Evolutionary conservation across 2,888 invertebrate species (phyloP).

Genomic region (Argyresthia goedartella): DNA sequence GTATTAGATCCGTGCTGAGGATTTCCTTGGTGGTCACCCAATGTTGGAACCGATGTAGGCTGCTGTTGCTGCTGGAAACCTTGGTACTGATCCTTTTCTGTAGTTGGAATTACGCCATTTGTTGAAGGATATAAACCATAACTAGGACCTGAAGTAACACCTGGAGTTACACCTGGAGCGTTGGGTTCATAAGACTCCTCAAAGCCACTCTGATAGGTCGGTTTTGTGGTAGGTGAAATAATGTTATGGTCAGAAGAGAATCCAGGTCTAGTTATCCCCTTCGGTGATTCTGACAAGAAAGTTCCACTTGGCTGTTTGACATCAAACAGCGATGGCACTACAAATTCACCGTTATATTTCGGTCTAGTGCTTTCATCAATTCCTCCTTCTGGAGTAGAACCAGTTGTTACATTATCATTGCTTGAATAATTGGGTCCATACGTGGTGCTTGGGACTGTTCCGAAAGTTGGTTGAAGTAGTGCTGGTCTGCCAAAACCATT

Average conservation of each 20-base stretch:
- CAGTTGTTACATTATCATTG: neutral
- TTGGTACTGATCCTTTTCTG: no score
- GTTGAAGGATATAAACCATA: neutral
- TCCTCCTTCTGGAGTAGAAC: no score
- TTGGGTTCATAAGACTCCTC: neutral
- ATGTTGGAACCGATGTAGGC: no score
- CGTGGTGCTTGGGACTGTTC: slow-evolving; percentile 17
- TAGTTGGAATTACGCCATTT: neutral
- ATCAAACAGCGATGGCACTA: no score
- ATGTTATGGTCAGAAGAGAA: neutral
- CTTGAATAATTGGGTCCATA: slow-evolving; percentile 18
- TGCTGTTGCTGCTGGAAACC: no score
- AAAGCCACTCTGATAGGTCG: neutral
- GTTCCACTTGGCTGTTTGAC: no score
- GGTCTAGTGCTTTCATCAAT: no score
- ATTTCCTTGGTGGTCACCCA: no score
- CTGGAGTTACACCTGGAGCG: neutral
- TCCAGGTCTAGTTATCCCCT: neutral
- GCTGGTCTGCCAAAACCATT: no score
- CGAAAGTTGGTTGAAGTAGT: neutral
- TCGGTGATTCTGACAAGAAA: no score
- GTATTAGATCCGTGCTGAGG: neutral
- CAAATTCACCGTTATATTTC: no score
- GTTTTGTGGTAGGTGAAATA: neutral
- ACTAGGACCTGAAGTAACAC: neutral